A percentile compares a stretch with the other conserved stretches of the same genome.
Evolutionary conservation across 1,140 invertebrate species (phyloP).

Genomic region (Lucilia cuprina): DNA sequence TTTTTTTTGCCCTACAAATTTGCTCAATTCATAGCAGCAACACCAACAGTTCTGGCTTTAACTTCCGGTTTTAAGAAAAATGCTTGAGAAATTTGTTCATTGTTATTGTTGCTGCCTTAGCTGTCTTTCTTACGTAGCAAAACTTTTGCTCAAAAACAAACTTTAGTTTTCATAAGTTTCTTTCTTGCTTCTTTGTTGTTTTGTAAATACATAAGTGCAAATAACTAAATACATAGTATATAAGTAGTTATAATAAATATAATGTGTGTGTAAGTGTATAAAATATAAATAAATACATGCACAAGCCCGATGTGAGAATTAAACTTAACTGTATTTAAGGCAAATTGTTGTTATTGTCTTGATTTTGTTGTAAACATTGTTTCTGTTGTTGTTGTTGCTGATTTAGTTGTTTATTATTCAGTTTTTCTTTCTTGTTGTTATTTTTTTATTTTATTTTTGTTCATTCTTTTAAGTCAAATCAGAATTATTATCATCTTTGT

Average conservation of each 20-base stretch:
- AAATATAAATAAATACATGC: neutral
- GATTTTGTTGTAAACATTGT: neutral
- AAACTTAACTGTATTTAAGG: neutral
- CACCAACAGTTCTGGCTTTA: neutral
- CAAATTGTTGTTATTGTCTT: neutral
- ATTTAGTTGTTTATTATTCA: too few relatives aligned
- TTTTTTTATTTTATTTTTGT: neutral
- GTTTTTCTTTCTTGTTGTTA: neutral
- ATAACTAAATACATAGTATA: neutral
- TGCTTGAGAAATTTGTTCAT: neutral
- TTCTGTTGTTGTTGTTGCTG: neutral
- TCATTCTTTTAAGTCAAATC: neutral
- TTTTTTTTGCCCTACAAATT: neutral
- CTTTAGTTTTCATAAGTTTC: neutral
- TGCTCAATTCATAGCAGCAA: too few relatives aligned
- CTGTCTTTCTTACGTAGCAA: neutral
- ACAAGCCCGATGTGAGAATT: neutral
- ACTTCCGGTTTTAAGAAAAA: neutral
- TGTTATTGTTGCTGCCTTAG: slow-evolving; percentile 1
- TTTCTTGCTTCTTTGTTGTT: neutral
- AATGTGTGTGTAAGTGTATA: neutral
- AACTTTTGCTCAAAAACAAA: neutral
- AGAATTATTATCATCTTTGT: slow-evolving; percentile 5
- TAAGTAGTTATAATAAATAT: neutral
- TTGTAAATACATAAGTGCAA: neutral